These are phyloP conservation scores for Zosterops pallidus DNA, from an alignment of 2,113 vertebrate species.

Conservation along the genomic window DNA sequence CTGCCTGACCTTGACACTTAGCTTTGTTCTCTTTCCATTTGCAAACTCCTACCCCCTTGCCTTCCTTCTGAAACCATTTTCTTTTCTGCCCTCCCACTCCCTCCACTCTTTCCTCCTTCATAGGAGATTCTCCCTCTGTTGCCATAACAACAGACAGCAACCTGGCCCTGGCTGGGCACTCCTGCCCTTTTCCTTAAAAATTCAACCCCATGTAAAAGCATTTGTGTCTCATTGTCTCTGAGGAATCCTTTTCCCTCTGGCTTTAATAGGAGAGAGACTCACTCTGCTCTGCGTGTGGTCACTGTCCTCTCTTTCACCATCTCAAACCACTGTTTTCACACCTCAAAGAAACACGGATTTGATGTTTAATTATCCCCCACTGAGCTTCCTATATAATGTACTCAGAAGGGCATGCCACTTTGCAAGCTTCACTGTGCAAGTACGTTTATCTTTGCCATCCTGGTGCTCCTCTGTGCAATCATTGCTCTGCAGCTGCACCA, in stretches of 20 bases:
- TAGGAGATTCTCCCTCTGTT: neutral
- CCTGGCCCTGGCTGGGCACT: slow-evolving; percentile 8
- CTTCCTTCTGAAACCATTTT: neutral
- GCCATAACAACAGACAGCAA: slow-evolving; percentile 53
- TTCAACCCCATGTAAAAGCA: slow-evolving; percentile 6
- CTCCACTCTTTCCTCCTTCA: neutral
- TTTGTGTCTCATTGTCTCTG: neutral
- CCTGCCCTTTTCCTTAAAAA: slow-evolving; percentile 49
- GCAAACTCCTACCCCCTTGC: neutral
- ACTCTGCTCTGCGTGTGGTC: neutral
- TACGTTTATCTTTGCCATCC: slow-evolving; percentile 1
- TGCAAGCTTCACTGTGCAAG: neutral
- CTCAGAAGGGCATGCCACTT: neutral
- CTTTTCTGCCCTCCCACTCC: neutral
- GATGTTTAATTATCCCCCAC: slow-evolving; percentile 33
- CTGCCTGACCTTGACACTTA: neutral
- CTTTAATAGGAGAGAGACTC: neutral
- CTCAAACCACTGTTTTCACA: neutral
- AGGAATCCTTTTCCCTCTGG: neutral
- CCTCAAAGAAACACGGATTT: neutral
- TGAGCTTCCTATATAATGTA: neutral
- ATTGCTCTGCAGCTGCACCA: neutral
- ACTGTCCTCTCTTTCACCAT: neutral
- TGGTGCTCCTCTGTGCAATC: neutral
- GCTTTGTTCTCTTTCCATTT: neutral